Evolutionary conservation across 1,140 invertebrate species (phyloP), one percentile per base, ranked within the genome.

Genomic region (Apis cerana): DNA sequence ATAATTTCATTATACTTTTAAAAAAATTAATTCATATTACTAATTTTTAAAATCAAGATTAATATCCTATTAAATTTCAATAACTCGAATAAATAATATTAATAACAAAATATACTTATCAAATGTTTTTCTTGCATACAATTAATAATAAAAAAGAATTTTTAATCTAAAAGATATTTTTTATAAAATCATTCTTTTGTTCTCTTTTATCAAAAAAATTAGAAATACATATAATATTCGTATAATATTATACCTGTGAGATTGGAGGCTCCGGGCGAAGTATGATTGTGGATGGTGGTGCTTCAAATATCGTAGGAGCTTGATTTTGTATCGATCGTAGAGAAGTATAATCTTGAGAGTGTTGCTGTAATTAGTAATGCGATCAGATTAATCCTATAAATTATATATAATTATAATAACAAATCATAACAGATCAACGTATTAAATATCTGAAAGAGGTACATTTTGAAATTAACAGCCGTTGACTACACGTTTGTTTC

Each of bases 181-280:
- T 33, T 33, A 33, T 33, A 33, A 33, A 33, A 33, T 23, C n/a
- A 8, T 68, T 68, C 12, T 67, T 68, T 48, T 15, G 12, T 13
- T 50, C 13, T 5, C 7, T 68, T 23, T 1, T 21, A 7, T 68
- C 15, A 19, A 19, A 43, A 50, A 50, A 11, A 12, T 54, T 54
- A 43, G 33, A 43, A 43, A 43, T 33, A 33, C 3, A 33, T 33
- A 33, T 21, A 10, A 62, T 17, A 33, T 64, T 19, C 27, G 1
- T 27, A 64, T 13, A 62, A 13, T 8, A 58, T 58, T 23, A 33
- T 52, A 95, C 94, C 95, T 97, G 97, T 88, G 96, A 96, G 65
- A 97, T 95, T 48, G 97, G 97, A 64, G 95, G 94, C 90, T 96
- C 94, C 80, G 95, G 95, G 88, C 97, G 95, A 43, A 97, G 95